Base-by-base conservation (phyloP, 2,113 vertebrate species). In the Puma concolor region DNA sequence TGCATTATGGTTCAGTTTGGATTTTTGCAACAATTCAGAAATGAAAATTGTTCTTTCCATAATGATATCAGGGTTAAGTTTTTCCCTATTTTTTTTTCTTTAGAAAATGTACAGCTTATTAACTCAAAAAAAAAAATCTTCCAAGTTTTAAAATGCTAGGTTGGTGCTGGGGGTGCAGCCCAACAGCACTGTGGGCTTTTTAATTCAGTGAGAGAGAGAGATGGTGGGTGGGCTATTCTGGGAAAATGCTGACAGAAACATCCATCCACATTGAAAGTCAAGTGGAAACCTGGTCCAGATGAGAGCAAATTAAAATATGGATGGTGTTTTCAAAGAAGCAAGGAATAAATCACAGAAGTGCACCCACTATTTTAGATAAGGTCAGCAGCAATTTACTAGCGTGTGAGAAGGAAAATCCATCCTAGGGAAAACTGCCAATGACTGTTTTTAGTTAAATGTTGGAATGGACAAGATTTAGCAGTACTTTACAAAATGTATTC, bases 291-390 rank as follows among this genome's bases (percentile, higher is more conserved):
- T 76, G 50, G 71, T 63, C 60, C 63, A 77, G 44, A 67, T 83
- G 41, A 96, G 83, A 80, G 76, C 57, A 94, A 88, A 71, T 95
- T 94, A 87, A 96, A 95, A 83, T 69, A 80, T 13, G 64, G 16
- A 80, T 77, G 36, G 52, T 89, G 50, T 92, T 94, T 95, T 91
- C 79, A 90, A 81, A 96, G 79, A 94, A 54, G n/a, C 3, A 4
- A 85, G 57, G 38, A 80, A 27, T 76, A 72, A 83, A 67, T 92
- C 63, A 25, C 13, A 13, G 44, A 86, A 31, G 54, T 41, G 19
- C 31, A 21, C 38, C 36, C 23, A 38, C n/a, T 66, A 2, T 79
- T 93, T 72, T 79, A 91, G 54, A 74, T 54, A 74, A 95, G 72
- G 33, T 74, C 57, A 80, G 74, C 31, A 48, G 48, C 36, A 44